These are phyloP conservation scores for Cherax destructor DNA, from an alignment of 1,140 invertebrate genomes.

Conservation along the genomic window DNA sequence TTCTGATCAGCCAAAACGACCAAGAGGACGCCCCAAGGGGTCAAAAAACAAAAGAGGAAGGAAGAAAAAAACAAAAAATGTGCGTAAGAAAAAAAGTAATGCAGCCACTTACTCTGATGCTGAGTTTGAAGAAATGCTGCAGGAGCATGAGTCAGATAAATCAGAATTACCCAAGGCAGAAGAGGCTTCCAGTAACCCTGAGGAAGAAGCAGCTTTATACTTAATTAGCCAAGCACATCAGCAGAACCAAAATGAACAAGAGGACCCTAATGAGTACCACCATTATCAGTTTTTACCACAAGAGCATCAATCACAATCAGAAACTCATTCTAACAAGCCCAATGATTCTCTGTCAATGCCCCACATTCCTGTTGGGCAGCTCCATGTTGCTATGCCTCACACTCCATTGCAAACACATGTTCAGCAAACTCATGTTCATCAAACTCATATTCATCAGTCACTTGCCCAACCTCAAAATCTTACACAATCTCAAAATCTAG, in stretches of 20 bases:
- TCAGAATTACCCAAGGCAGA: conserved; percentile 21
- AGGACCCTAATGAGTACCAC: background rate
- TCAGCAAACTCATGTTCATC: too few relatives aligned
- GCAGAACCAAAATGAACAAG: background rate
- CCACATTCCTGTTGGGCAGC: conserved; percentile 48
- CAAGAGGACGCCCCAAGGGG: conserved; percentile 60
- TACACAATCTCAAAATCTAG: conserved; percentile 40
- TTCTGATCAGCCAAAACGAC: conserved; percentile 41
- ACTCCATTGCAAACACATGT: conserved; percentile 16
- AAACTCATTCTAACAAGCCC: conserved; percentile 15
- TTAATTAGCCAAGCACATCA: background rate
- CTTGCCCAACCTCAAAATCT: conserved; percentile 47
- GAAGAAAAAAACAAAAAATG: conserved; percentile 25
- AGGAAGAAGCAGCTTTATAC: background rate
- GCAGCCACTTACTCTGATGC: conserved; percentile 46
- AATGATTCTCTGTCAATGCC: conserved; percentile 27
- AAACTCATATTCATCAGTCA: conserved; percentile 31
- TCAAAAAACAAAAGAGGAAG: conserved; percentile 62
- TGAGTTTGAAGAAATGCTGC: conserved; percentile 54
- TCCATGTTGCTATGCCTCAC: conserved; percentile 45
- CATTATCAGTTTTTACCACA: conserved; percentile 16
- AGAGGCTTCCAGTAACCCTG: conserved; percentile 1
- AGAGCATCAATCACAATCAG: conserved; percentile 18
- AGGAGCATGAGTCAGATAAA: conserved; percentile 42
- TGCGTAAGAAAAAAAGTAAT: conserved; percentile 1